Conservation (phyloP, 35 echinoderm and acorn worm species). For the Stichopus chloronotus region DNA sequence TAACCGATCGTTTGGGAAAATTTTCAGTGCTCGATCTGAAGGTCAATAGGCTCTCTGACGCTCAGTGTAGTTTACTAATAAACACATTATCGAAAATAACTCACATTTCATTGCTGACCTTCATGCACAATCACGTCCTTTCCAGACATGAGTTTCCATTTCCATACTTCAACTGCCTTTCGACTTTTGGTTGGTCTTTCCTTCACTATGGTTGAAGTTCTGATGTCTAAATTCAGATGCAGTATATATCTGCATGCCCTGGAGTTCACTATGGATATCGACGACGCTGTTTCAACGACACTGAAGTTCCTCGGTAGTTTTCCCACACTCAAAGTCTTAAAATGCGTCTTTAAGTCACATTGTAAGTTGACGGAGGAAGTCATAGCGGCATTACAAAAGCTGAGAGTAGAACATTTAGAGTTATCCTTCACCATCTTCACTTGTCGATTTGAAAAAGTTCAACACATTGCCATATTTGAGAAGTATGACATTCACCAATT, state of each 20-base stretch:
- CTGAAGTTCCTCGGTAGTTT: not conserved
- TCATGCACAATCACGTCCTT: not conserved
- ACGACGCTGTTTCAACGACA: not conserved
- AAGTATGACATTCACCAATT: not conserved
- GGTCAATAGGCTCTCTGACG: not conserved
- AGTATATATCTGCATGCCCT: not conserved
- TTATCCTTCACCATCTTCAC: not conserved
- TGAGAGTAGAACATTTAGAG: not conserved
- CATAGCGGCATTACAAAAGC: not conserved
- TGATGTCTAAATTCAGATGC: not conserved
- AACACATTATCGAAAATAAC: not conserved
- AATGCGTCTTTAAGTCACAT: not conserved
- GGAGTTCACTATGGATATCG: not conserved
- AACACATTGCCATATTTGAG: not conserved
- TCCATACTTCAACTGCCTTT: not conserved
- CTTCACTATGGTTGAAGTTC: not conserved
- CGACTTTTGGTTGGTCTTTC: not conserved
- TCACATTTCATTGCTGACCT: not conserved
- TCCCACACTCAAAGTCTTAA: not conserved
- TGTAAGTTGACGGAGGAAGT: not conserved
- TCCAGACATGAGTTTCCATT: not conserved
- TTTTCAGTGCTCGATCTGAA: not conserved
- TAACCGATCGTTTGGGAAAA: not conserved
- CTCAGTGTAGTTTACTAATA: not conserved
- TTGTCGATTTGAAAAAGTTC: not conserved